Conservation (phyloP, 1,140 invertebrate species). For the Lepidurus arcticus region DNA sequence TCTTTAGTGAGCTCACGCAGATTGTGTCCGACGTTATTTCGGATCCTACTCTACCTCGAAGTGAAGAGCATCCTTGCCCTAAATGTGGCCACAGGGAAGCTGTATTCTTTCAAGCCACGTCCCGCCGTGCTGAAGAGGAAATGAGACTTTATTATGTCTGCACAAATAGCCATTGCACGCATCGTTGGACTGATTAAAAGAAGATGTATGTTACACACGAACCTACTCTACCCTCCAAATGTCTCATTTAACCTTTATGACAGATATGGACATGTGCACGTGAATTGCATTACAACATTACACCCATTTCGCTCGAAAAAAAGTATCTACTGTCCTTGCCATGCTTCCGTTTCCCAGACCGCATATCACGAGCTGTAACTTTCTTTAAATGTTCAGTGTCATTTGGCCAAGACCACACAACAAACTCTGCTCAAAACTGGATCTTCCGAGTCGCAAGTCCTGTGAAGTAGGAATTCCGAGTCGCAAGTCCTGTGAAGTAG, state of each 20-base stretch:
- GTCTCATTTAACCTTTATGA: conserved; percentile 14
- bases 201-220: background rate
- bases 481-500: no score
- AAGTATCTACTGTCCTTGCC: no score
- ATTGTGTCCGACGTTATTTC: conserved; percentile 97
- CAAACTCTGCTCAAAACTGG: no score
- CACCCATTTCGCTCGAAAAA: background rate
- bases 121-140: conserved; percentile 63
- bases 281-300: background rate
- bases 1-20: conserved; percentile 84
- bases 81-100: conserved; percentile 89
- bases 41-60: conserved; percentile 94
- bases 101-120: conserved; percentile 69
- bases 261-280: background rate
- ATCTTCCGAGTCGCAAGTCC: no score
- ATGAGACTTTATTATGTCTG: conserved; percentile 99
- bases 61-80: conserved; percentile 96
- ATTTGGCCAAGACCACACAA: no score
- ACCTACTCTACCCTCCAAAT: background rate
- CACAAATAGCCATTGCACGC: conserved; percentile 83
- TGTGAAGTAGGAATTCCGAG: no score
- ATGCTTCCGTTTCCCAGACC: no score
- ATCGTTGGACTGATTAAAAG: conserved; percentile 92
- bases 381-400: no score
- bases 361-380: no score